Percentiles rank a stretch among this genome's conserved stretches.
These are phyloP conservation scores for Reticulitermes lucifugus DNA, from an alignment of 2,888 invertebrate species.

Conservation along the genomic window DNA sequence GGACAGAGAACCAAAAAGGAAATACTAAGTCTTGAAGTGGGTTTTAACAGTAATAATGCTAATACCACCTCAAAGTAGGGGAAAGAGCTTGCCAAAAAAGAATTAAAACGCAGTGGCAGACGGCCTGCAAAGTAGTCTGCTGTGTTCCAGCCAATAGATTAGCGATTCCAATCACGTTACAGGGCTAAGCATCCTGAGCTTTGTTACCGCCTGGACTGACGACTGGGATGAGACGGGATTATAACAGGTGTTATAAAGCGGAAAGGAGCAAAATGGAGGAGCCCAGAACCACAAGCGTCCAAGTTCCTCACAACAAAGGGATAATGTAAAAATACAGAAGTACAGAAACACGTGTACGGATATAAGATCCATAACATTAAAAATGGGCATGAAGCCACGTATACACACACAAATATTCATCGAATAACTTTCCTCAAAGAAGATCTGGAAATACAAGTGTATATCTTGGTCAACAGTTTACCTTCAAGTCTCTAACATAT, in stretches of 20 bases:
- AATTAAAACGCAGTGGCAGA: conserved; percentile 24
- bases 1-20: not conserved
- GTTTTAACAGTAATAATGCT: conserved; percentile 19
- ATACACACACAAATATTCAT: no score
- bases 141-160: conserved; percentile 5
- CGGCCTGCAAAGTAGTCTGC: conserved; percentile 19
- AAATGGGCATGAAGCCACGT: no score
- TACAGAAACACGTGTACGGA: no score
- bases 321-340: no score
- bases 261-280: no score
- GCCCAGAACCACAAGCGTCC: no score
- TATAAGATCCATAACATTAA: no score
- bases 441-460: no score
- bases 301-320: no score
- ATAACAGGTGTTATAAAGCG: conserved; percentile 22
- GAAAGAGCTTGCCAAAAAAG: conserved; percentile 10
- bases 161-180: conserved; percentile 24
- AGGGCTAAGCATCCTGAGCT: not conserved
- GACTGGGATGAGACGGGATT: not conserved
- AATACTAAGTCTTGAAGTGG: not conserved
- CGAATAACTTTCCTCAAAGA: no score
- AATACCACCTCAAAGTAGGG: not conserved
- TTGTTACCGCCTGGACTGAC: not conserved
- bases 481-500: no score
- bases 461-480: no score